phyloP scores from a whole-genome alignment of 1,140 invertebrate species.

The Papilio helenus region DNA sequence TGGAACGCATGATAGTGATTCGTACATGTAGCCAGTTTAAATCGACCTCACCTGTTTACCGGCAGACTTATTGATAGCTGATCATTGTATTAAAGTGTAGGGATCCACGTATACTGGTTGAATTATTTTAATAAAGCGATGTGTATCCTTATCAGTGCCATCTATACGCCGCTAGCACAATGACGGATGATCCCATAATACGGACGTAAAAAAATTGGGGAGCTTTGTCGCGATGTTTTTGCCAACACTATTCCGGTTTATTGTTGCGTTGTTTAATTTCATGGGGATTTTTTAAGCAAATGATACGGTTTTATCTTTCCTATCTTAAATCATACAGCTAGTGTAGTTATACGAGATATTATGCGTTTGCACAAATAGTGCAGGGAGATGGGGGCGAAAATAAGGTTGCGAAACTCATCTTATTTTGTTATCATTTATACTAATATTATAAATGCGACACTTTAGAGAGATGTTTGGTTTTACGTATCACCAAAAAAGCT shows the following conservation, averaged over 20 bases:
- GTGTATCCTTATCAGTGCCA: conserved; percentile 74
- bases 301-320: conserved; percentile 78
- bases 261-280: conserved; percentile 76
- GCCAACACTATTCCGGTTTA: conserved; percentile 63
- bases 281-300: conserved; percentile 80
- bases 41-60: conserved; percentile 51
- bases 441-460: too few relatives aligned
- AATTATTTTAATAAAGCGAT: conserved; percentile 77
- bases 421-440: not conserved
- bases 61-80: not conserved
- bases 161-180: conserved; percentile 70
- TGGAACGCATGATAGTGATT: conserved; percentile 67
- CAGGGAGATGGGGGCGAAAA: not conserved
- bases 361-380: not conserved
- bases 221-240: conserved; percentile 71
- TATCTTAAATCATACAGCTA: conserved; percentile 55
- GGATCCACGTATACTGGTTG: conserved; percentile 57
- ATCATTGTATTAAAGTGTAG: conserved; percentile 42
- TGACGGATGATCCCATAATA: conserved; percentile 80
- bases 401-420: not conserved
- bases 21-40: conserved; percentile 54
- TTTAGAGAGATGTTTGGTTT: too few relatives aligned
- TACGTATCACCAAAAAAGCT: too few relatives aligned
- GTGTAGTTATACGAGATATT: conserved; percentile 46
- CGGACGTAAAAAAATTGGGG: conserved; percentile 70